phyloP scores from a whole-genome alignment of 2,113 vertebrate species.

The Tragelaphus imberbis region DNA sequence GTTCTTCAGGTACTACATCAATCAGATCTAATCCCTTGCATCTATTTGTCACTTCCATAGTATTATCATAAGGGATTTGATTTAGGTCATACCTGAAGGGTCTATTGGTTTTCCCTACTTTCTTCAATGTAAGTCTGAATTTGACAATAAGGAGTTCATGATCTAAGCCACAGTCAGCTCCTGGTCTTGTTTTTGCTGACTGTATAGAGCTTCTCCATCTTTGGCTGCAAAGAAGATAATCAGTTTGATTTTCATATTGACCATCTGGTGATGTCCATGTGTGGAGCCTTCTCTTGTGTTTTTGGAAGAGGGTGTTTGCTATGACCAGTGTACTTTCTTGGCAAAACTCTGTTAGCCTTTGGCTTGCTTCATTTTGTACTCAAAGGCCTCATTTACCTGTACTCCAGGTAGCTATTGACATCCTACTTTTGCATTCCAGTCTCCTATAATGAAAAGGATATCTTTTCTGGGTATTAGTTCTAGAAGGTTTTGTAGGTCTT shows the following conservation, averaged over 20 bases:
- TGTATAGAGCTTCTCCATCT: background rate
- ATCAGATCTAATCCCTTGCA: background rate
- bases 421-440: background rate
- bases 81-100: background rate
- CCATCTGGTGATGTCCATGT: background rate
- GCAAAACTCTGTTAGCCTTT: background rate
- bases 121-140: background rate
- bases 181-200: background rate
- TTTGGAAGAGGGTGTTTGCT: background rate
- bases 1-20: background rate
- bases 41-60: background rate
- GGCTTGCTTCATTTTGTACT: background rate
- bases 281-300: background rate
- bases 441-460: background rate
- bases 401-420: background rate
- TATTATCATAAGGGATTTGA: background rate
- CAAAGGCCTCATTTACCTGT: background rate
- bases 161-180: background rate
- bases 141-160: background rate
- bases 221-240: background rate
- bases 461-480: background rate
- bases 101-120: background rate
- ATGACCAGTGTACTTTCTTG: background rate
- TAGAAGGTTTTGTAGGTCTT: background rate
- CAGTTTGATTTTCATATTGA: background rate